Conservation (phyloP, 2,797 vertebrate genomes). For the Centropyge bicolor region DNA sequence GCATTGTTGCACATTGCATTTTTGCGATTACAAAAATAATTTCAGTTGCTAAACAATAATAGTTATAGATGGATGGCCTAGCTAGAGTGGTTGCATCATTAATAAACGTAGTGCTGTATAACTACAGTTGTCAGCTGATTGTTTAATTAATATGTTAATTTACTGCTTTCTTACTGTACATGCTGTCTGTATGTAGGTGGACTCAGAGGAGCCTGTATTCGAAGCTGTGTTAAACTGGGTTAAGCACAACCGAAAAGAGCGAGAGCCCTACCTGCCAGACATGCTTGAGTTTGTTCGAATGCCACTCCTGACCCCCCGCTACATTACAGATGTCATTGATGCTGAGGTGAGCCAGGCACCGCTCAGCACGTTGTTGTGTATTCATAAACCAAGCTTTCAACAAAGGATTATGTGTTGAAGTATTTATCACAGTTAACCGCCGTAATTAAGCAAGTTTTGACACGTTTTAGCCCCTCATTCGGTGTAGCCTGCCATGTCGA, state of each 20-base stretch:
- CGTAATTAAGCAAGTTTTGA: slow-evolving; percentile 59
- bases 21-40: not conserved
- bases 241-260: slow-evolving; percentile 94
- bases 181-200: slow-evolving; percentile 86
- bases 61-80: not conserved
- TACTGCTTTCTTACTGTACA: not conserved
- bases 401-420: slow-evolving; percentile 37
- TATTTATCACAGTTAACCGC: slow-evolving; percentile 18
- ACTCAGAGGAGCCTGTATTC: slow-evolving; percentile 98
- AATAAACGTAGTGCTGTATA: slow-evolving; percentile 1
- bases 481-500: slow-evolving; percentile 96
- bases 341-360: slow-evolving; percentile 88
- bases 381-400: slow-evolving; percentile 19
- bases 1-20: not conserved
- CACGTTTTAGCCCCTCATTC: slow-evolving; percentile 91
- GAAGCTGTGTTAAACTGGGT: slow-evolving; percentile 98
- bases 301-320: slow-evolving; percentile 96
- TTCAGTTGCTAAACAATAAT: not conserved
- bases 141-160: not conserved
- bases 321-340: slow-evolving; percentile 98
- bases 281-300: slow-evolving; percentile 96
- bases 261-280: slow-evolving; percentile 92
- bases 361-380: slow-evolving; percentile 25
- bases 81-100: not conserved
- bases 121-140: not conserved